phyloP scores from a whole-genome alignment of 2,113 vertebrate genomes.

The Galeopterus variegatus region DNA sequence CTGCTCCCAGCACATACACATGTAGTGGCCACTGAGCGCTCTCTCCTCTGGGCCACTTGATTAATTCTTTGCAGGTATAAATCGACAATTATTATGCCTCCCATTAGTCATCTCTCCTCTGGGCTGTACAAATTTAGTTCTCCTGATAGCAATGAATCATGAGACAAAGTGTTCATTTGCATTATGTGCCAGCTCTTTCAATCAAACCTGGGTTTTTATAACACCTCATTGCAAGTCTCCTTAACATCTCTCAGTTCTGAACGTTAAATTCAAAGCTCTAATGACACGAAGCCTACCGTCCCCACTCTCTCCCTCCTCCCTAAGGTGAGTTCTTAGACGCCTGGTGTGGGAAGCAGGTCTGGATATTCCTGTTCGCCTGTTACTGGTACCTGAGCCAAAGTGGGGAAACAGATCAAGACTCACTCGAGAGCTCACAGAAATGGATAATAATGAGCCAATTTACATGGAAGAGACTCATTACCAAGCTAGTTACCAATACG shows the following conservation, averaged over 20 bases:
- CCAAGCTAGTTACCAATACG: constrained; percentile 41
- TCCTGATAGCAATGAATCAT: constrained; percentile 77
- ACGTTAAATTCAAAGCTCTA: constrained; percentile 62
- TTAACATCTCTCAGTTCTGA: constrained; percentile 79
- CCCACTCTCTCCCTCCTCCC: neutral
- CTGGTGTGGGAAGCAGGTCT: neutral
- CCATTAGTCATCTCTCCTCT: constrained; percentile 80
- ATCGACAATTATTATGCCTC: constrained; percentile 72
- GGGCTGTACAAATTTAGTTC: constrained; percentile 78
- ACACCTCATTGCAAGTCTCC: constrained; percentile 79
- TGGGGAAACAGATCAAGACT: constrained; percentile 58
- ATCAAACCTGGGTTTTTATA: constrained; percentile 82
- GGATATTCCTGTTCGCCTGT: neutral
- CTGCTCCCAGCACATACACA: neutral
- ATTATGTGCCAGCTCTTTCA: constrained; percentile 77
- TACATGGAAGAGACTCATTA: constrained; percentile 45
- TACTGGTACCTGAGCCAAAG: neutral
- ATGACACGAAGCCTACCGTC: neutral
- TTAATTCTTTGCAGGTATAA: constrained; percentile 81
- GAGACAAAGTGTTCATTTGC: constrained; percentile 78
- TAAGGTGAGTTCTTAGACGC: neutral
- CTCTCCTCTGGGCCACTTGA: constrained; percentile 72
- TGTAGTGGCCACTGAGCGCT: constrained; percentile 18
- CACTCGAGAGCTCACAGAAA: constrained; percentile 71
- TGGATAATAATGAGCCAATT: constrained; percentile 66